phyloP scores from a whole-genome alignment of 2,888 invertebrate species.

The Elaeidobius kamerunicus region DNA sequence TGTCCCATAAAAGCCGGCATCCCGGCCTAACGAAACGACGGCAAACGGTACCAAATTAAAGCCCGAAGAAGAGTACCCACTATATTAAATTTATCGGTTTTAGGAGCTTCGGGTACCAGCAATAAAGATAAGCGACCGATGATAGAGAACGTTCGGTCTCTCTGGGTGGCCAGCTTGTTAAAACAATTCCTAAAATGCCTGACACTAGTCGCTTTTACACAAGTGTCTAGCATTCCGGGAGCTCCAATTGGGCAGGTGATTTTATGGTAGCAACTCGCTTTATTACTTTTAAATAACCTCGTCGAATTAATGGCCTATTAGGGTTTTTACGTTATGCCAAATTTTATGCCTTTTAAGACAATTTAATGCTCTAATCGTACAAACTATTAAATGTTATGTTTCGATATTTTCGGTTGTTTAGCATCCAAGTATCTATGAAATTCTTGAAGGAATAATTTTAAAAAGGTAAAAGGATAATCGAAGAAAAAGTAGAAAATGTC shows the following conservation, averaged over 20 bases:
- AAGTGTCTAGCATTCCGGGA: conserved; percentile 39
- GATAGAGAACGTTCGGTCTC: conserved; percentile 33
- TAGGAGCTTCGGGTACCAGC: conserved; percentile 42
- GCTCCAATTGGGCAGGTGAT: conserved; percentile 27
- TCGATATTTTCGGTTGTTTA: too few relatives aligned
- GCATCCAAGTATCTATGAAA: too few relatives aligned
- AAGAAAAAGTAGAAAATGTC: too few relatives aligned
- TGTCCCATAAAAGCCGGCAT: conserved; percentile 28
- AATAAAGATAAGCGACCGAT: conserved; percentile 42
- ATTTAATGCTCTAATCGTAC: too few relatives aligned
- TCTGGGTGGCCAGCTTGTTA: conserved; percentile 43
- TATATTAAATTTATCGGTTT: conserved; percentile 44
- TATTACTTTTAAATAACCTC: too few relatives aligned
- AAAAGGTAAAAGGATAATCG: too few relatives aligned
- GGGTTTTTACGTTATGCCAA: too few relatives aligned
- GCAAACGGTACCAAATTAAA: conserved; percentile 31
- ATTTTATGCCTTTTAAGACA: too few relatives aligned
- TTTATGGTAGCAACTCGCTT: conserved; percentile 17
- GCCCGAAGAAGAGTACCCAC: conserved; percentile 31
- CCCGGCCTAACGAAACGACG: too few relatives aligned
- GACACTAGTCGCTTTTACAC: conserved; percentile 40
- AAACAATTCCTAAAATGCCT: conserved; percentile 42
- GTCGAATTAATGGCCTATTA: not conserved
- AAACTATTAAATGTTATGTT: too few relatives aligned
- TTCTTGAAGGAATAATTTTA: too few relatives aligned